These are phyloP conservation scores for Gallinago media DNA, from an alignment of 2,113 vertebrate genomes.

Conservation along the genomic window DNA sequence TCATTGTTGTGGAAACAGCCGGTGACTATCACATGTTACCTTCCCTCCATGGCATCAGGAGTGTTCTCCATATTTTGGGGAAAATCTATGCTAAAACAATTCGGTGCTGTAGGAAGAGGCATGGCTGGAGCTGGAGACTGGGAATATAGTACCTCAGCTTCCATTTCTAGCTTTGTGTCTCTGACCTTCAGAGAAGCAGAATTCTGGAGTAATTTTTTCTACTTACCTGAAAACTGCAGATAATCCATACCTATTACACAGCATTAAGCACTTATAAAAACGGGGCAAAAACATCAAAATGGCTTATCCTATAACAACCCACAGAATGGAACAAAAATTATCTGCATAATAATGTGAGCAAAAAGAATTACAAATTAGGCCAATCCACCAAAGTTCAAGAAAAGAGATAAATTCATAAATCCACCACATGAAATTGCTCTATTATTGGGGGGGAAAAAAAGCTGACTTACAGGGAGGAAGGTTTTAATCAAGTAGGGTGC, in stretches of 20 bases:
- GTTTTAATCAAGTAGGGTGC: not conserved
- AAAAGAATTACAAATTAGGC: not conserved
- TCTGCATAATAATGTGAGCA: not conserved
- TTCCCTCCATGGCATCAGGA: not conserved
- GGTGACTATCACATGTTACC: not conserved
- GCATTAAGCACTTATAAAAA: constrained; percentile 12
- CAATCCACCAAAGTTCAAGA: not conserved
- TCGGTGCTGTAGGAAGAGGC: not conserved
- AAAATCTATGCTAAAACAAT: not conserved
- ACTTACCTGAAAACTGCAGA: constrained; percentile 5
- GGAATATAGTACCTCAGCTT: not conserved
- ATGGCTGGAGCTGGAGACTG: not conserved
- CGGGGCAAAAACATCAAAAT: not conserved
- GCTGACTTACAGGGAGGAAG: not conserved
- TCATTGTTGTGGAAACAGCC: not conserved
- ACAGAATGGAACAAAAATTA: constrained; percentile 9
- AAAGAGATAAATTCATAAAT: not conserved
- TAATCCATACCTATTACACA: constrained; percentile 12
- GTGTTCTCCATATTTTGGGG: not conserved
- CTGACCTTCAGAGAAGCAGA: not conserved
- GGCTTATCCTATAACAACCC: not conserved
- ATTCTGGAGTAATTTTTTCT: not conserved
- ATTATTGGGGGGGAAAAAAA: not conserved
- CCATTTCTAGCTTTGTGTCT: not conserved
- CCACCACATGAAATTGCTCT: not conserved